These are phyloP conservation scores for Nomia melanderi DNA, from an alignment of 1,140 invertebrate genomes.

Conservation along the genomic window DNA sequence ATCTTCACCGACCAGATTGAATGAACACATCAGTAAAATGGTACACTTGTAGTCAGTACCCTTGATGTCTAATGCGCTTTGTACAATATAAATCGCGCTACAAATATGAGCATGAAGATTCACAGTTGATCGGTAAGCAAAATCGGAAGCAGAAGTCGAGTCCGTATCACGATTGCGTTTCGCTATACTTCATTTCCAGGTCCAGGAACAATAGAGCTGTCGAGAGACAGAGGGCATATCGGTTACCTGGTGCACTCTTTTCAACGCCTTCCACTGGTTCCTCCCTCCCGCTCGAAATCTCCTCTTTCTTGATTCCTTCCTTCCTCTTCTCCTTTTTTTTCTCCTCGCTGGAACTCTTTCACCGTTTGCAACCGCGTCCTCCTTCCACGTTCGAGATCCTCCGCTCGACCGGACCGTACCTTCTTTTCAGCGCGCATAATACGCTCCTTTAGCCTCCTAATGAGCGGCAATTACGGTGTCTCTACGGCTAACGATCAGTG, in stretches of 20 bases:
- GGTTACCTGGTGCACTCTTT: conserved; percentile 69
- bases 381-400: conserved; percentile 11
- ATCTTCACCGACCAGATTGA: no score
- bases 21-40: no score
- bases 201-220: conserved; percentile 57
- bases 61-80: no score
- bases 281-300: conserved; percentile 34
- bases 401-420: conserved; percentile 24
- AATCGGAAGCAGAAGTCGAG: background rate
- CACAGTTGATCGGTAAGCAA: no score
- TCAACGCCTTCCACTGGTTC: conserved; percentile 65
- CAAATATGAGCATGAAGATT: no score
- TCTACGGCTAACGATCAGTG: conserved; percentile 68
- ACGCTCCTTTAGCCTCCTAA: conserved; percentile 68
- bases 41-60: no score
- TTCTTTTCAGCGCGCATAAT: conserved; percentile 68
- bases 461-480: conserved; percentile 71
- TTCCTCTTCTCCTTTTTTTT: conserved; percentile 7
- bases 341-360: background rate
- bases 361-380: background rate
- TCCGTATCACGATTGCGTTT: conserved; percentile 18
- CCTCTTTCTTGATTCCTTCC: conserved; percentile 5
- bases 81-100: no score
- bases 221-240: conserved; percentile 63
- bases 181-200: conserved; percentile 66